These are phyloP conservation scores for Margaritifera margaritifera DNA, from an alignment of 2,888 invertebrate genomes.

Conservation along the genomic window DNA sequence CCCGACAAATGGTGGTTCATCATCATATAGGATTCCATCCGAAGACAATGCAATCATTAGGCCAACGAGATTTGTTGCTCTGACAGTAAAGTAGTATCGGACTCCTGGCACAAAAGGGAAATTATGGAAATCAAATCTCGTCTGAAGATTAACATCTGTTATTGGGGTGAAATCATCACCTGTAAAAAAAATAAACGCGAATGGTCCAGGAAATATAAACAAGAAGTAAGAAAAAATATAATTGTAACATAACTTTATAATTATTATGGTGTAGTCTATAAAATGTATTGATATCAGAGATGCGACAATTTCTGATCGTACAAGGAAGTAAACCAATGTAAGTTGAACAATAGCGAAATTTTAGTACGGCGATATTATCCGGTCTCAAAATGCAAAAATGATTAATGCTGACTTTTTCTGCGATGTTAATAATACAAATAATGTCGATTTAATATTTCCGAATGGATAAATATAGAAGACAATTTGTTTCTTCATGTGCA, in stretches of 20 bases:
- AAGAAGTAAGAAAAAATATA: neutral
- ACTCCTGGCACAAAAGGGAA: conserved; percentile 25
- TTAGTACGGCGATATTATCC: no score
- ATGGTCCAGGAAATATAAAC: neutral
- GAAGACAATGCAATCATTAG: conserved; percentile 24
- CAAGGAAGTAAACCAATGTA: no score
- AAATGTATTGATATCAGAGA: no score
- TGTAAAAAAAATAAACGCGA: neutral
- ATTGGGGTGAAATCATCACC: conserved; percentile 20
- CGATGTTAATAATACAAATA: no score
- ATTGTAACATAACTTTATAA: neutral
- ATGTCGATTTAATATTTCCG: no score
- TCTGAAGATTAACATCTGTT: conserved; percentile 11
- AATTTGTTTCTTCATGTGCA: no score
- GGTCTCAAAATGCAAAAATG: no score
- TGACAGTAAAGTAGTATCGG: conserved; percentile 35
- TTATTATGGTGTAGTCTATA: no score
- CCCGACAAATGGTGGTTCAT: conserved; percentile 26
- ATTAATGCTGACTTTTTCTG: no score
- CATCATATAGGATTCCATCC: conserved; percentile 41
- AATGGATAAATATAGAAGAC: no score
- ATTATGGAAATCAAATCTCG: conserved; percentile 11
- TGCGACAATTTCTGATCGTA: no score
- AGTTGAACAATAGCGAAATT: no score
- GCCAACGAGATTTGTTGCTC: conserved; percentile 32